Evolutionary conservation across 2,113 vertebrate species (phyloP).

Genomic region (Chascanopsetta lugubris): DNA sequence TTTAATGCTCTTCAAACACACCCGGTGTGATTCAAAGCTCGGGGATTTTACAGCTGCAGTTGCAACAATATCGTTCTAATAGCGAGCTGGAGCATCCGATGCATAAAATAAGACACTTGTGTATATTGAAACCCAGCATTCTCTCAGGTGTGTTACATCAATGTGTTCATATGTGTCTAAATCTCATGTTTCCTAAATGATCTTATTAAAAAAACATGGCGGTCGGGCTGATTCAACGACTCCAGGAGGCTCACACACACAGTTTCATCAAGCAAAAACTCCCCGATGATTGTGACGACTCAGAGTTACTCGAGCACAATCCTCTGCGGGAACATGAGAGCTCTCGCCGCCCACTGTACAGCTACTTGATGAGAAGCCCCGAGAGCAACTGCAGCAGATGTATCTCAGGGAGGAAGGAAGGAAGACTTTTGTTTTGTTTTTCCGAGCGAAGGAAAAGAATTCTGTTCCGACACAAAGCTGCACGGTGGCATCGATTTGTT

Average conservation of each 20-base stretch:
- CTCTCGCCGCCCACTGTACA: conserved; percentile 44
- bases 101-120: too few relatives aligned
- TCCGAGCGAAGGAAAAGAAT: not conserved
- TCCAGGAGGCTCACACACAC: not conserved
- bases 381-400: conserved; percentile 38
- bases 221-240: not conserved
- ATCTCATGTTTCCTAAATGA: not conserved
- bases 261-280: not conserved
- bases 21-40: not conserved
- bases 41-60: not conserved
- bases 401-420: conserved; percentile 38
- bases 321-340: conserved; percentile 38
- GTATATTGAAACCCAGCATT: too few relatives aligned
- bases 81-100: too few relatives aligned
- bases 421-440: conserved; percentile 1
- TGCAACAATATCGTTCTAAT: not conserved
- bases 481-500: not conserved
- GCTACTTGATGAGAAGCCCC: conserved; percentile 23
- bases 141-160: too few relatives aligned
- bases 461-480: not conserved
- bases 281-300: conserved; percentile 26
- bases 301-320: conserved; percentile 25
- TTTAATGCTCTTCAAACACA: not conserved
- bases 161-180: too few relatives aligned
- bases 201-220: not conserved